Base-by-base conservation (phyloP, 1,140 invertebrate genomes). In the Neodiprion fabricii region DNA sequence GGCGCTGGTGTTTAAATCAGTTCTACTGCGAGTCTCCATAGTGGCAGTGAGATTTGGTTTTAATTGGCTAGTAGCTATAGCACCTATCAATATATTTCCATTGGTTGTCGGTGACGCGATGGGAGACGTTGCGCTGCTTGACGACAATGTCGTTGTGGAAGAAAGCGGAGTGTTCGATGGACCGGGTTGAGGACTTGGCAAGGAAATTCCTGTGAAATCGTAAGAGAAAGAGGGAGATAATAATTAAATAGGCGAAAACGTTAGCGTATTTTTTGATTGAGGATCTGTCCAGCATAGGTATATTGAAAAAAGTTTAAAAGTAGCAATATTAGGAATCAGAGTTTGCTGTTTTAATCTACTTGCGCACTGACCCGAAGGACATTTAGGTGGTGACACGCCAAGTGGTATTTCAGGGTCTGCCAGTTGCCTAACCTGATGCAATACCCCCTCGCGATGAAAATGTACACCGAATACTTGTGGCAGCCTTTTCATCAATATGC, bases 401-500 rank as follows among this genome's bases (percentile, higher is more conserved):
- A 93, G 85, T 77, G 91, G 91, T 78, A 90, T 87, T 79, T 92
- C 91, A n/a, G 91, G 89, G 85, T 93, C 92, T 65, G 92, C 93
- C 70, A 98, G 88, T 83, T 94, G 93, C 78, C 94, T 92, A 66
- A 97, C 93, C 89, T 98, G 96, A 89, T 98, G 96, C 85, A 98
- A 92, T 9, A 98, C 97, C 74, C 96, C 98, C 90, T 99, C 97
- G 76, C 97, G 92, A 53, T 96, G 92, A 85, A 99, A 99, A 89
- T 98, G 97, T 65, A 97, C 93, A 67, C 94, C 94, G 90, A 99
- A 99, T 48, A 98, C 93, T 79, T 98, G 95, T 4, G 97, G 96
- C 75, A 99, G 87, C 82, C 98, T 97, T 84, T 97, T 94, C 96
- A 99, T 98, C 17, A 99, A 87, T 78, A 99, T 97, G 85, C 97